A percentile compares a stretch with the other conserved stretches of the same genome.
These are phyloP conservation scores for Halesus radiatus DNA, from an alignment of 1,140 invertebrate species.

Conservation along the genomic window DNA sequence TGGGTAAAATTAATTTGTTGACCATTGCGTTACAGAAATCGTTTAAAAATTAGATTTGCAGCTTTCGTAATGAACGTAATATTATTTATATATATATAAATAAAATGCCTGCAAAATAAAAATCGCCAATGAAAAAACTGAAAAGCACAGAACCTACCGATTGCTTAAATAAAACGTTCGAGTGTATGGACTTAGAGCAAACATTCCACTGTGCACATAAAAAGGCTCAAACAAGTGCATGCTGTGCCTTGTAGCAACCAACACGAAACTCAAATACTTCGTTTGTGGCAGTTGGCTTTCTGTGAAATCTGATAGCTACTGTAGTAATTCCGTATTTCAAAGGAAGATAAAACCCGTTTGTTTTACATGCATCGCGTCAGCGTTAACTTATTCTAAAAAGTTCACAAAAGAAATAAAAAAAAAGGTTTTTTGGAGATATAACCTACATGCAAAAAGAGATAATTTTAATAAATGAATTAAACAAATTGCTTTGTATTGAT, in stretches of 20 bases:
- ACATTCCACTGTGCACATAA: neutral
- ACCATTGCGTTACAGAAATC: too few relatives aligned
- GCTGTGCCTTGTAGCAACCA: neutral
- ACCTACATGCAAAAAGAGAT: too few relatives aligned
- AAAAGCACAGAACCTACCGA: neutral
- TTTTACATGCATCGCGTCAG: neutral
- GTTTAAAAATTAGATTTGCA: too few relatives aligned
- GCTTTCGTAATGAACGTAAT: too few relatives aligned
- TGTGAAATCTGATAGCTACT: conserved; percentile 1
- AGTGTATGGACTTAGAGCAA: neutral
- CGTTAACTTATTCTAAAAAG: too few relatives aligned
- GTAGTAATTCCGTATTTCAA: neutral
- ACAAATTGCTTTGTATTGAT: too few relatives aligned
- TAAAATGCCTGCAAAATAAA: too few relatives aligned
- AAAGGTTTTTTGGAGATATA: too few relatives aligned
- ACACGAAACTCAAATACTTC: conserved; percentile 5
- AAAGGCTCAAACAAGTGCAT: neutral
- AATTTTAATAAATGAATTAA: too few relatives aligned
- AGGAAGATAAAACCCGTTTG: neutral
- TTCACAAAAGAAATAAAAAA: too few relatives aligned
- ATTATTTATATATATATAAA: too few relatives aligned
- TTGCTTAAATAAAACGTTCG: neutral
- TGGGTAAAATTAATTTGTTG: too few relatives aligned
- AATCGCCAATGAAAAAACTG: neutral
- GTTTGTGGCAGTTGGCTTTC: conserved; percentile 3